Base-by-base conservation (phyloP, 2,888 invertebrate genomes). In the Eremobia ochroleuca region DNA sequence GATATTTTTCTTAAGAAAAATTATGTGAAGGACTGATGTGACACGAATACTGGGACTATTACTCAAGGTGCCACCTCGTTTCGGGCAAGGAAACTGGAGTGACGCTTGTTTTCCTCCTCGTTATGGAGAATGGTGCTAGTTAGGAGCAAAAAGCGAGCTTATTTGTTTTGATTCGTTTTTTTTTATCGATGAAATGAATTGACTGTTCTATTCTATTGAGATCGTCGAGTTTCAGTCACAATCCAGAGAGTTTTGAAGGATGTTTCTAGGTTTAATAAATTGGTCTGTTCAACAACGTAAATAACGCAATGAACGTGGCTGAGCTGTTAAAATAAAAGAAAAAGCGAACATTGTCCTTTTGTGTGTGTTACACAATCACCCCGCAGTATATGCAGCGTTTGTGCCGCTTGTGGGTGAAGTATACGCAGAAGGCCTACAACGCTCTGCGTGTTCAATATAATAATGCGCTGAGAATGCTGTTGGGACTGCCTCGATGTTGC, bases 21-120 rank as follows among this genome's bases (percentile, higher is more conserved):
- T 95, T 93, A 92, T 92, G 88, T 91, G 90, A 87, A 90, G 90
- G 91, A 91, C 91, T 93, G 92, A 92, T 92, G 91, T 92, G 93
- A 94, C 93, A 91, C 90, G 92, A 94, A 93, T 93, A 89, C 92
- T 88, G 83, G 86, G 91, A 93, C 95, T 94, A 95, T 95, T 95
- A 94, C 94, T 95, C 95, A 95, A 94, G 91, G 92, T 95, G 95
- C 95, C 95, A 95, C 94, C 94, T 94, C 91, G 92, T 92, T 92
- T 92, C 88, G 90, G 91, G 87, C 79, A 84, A 90, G 89, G 89
- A 90, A 91, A 90, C 89, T 85, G 87, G 87, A 89, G 86, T 89
- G 91, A 92, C 87, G 91, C 89, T 89, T 92, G 91, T 93, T 93
- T 93, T 91, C 92, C 91, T 91, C 88, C 86, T 90, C 76, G 79